Evolutionary conservation across 2,888 invertebrate genomes (phyloP), one percentile per base, ranked within the genome.

Genomic region (Alloscopus bannaensis): DNA sequence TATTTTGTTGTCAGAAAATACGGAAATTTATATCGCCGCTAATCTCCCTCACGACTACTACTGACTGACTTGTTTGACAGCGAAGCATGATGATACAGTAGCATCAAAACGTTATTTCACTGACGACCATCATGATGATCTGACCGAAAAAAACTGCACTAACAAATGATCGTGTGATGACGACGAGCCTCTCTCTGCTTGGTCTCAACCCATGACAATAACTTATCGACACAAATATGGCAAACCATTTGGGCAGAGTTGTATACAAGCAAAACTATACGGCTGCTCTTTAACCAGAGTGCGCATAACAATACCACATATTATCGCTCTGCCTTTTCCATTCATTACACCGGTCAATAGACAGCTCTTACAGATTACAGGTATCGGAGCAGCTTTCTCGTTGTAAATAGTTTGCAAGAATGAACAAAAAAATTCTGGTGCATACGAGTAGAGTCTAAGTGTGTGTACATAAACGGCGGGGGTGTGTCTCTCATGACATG

Each of bases 271-370:
- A 52, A 55, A 13, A 13, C 8, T 26, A 8, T 0, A 42, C 29
- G 28, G 50, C 40, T 60, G 60, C 60, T 60, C 36, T 52, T 50
- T 50, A 40, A 45, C 50, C 50, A 31, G 20, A 52, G 29, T 29
- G 36, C 22, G 59, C 40, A 70, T 50, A 70, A 60, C 29, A 70
- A 73, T 73, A 42, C 73, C 65, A 64, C 64, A 72, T 64, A 52
- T 2, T 8, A 22, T 4, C n/a, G 2, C 24, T 29, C 16, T n/a
- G 2, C 2, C n/a, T n/a, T n/a, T n/a, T n/a, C 31, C 31, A 59
- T 36, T 36, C 18, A 29, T 31, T 18, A 59, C 59, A 59, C 36
- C 28, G 28, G n/a, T 2, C 28, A 2, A 57, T 57, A 59, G 28
- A 60, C 13, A 22, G 40, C 60, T 11, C 36, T 16, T 11, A 18